Evolutionary conservation across 30 jellyfish, hydroid and myxozoan species (phyloP), one percentile per base, ranked within the genome.

Genomic region (Aurelia coerulea): DNA sequence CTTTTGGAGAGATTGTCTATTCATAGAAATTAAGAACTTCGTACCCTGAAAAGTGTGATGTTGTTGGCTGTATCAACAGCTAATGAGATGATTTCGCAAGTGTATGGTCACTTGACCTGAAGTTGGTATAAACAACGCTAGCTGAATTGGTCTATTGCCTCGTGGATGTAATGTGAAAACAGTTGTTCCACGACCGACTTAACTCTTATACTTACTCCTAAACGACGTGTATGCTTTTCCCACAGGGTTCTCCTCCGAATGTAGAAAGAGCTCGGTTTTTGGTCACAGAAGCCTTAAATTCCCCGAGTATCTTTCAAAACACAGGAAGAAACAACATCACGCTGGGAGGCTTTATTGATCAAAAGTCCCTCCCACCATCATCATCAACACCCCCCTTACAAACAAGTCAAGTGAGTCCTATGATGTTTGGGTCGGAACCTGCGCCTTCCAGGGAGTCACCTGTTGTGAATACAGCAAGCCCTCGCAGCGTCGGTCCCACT

Each of bases 201-300:
- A 13, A 46, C 14, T 9, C 56, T 46, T 46, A 46, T 46, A 46
- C 56, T 46, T 9, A 9, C 15, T 46, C 1, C 14, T 46, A 46
- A 46, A 46, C 56, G 8, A 46, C 56, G 0, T 46, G 56, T 46
- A 5, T 46, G 49, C 49, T 7, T 46, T 46, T 5, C 56, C 56
- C 56, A 32, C 73, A 90, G 96, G 99, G 99, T 10, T 60, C 91
- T 1, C 99, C 97, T 35, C 85, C 73, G 31, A 78, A 97, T 81
- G 97, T 90, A 33, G 99, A 95, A 68, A 80, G 91, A 51, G 99
- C 99, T n/a, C 91, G 97, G 5, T 84, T 64, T 29, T 90, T 95
- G 19, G 99, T 95, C 46, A 95, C 99, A 19, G 97, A 88, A 74
- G 99, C 99, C 14, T 89, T 95, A 41, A 95, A 95, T 62, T 85